Evolutionary conservation across 2,797 vertebrate genomes (phyloP).

Genomic region (Sebastes flavidus): DNA sequence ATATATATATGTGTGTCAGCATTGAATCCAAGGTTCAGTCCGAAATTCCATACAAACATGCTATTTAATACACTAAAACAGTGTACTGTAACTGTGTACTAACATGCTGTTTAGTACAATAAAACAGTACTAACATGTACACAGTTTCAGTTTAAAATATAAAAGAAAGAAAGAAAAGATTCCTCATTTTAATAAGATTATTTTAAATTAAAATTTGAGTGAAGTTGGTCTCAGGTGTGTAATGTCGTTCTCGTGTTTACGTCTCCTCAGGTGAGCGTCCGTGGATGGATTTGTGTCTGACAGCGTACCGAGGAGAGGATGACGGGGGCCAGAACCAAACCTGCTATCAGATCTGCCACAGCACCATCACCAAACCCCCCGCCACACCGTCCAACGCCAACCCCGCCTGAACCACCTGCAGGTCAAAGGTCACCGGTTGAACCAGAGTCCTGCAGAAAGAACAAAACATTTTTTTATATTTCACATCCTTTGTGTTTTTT

Average conservation of each 20-base stretch:
- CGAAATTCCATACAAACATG: no score
- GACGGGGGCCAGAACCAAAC: constrained; percentile 25
- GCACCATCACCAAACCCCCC: not conserved
- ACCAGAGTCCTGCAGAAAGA: not conserved
- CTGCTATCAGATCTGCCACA: constrained; percentile 78
- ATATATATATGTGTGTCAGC: no score
- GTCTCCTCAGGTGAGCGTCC: constrained; percentile 63
- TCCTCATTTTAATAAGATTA: no score
- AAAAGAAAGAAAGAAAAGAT: no score
- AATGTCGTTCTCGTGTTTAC: not conserved
- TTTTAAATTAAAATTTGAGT: no score
- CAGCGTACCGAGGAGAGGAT: constrained; percentile 51
- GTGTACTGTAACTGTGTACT: no score
- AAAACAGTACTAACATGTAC: no score
- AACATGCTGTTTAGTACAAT: no score
- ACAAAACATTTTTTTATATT: not conserved
- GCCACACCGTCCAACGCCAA: not conserved
- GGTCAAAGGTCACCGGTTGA: not conserved
- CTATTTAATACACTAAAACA: no score
- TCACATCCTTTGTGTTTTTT: not conserved
- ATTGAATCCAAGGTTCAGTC: no score
- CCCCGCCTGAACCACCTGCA: constrained; percentile 2
- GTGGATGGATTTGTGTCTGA: constrained; percentile 80
- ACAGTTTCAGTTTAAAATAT: no score
- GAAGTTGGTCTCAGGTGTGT: not conserved